Conservation (phyloP, 2,888 invertebrate species). For the Timandra comae region DNA sequence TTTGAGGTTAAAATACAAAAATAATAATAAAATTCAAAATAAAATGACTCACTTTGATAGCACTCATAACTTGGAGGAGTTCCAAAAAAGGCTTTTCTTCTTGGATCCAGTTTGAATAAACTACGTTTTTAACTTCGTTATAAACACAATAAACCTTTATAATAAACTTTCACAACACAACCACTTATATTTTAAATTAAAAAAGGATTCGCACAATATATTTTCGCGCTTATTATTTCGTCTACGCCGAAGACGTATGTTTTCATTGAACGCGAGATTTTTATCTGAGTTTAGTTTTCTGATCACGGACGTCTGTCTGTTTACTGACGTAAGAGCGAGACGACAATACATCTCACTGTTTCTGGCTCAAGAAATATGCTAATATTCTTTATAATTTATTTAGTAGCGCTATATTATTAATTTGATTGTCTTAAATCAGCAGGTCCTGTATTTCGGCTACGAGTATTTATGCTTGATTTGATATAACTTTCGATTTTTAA, state of each 20-base stretch:
- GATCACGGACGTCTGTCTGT: constrained; percentile 52
- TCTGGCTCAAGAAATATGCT: too few relatives aligned
- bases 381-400: too few relatives aligned
- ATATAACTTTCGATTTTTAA: too few relatives aligned
- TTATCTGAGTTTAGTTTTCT: constrained; percentile 50
- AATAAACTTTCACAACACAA: constrained; percentile 15
- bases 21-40: constrained; percentile 5
- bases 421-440: too few relatives aligned
- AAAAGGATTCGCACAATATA: constrained; percentile 25
- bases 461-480: too few relatives aligned
- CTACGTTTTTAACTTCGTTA: background rate
- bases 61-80: constrained; percentile 28
- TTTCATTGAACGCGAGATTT: constrained; percentile 42
- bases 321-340: constrained; percentile 13
- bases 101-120: constrained; percentile 48
- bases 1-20: constrained; percentile 29
- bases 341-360: constrained; percentile 3
- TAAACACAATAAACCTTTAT: constrained; percentile 11
- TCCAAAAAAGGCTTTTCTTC: constrained; percentile 45
- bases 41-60: constrained; percentile 36
- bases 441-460: too few relatives aligned
- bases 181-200: too few relatives aligned
- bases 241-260: constrained; percentile 22
- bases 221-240: constrained; percentile 12
- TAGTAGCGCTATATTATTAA: too few relatives aligned